Conservation (phyloP, 2,888 invertebrate genomes). For the Mythimna pallens region DNA sequence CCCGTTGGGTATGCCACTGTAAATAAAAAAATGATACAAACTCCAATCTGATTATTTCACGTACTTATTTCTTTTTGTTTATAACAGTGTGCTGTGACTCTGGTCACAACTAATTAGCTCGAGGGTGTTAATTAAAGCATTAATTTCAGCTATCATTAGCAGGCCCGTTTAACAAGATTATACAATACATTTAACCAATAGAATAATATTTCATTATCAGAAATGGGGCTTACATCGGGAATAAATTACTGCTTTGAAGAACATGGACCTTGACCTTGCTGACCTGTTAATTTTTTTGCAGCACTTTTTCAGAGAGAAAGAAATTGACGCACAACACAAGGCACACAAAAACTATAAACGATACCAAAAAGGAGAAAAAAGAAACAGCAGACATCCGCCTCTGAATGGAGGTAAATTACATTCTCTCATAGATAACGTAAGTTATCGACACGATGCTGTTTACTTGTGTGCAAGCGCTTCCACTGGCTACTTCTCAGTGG, state of each 20-base stretch:
- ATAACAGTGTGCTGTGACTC: neutral
- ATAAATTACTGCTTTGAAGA: neutral
- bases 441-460: neutral
- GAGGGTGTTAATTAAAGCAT: constrained; percentile 1
- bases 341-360: too few species aligned
- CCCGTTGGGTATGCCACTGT: constrained; percentile 81
- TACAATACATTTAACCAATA: too few species aligned
- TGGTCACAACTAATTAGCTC: neutral
- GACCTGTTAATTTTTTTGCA: neutral
- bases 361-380: too few species aligned
- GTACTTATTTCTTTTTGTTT: neutral
- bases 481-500: constrained; percentile 81
- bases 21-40: neutral
- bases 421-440: neutral
- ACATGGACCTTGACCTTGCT: neutral
- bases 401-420: too few species aligned
- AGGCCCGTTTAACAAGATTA: neutral
- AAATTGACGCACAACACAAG: too few species aligned
- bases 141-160: constrained; percentile 3
- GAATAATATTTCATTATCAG: too few species aligned
- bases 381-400: too few species aligned
- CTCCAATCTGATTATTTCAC: neutral
- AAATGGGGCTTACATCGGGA: neutral
- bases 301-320: neutral
- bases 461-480: constrained; percentile 75